Evolutionary conservation across 2,888 invertebrate genomes (phyloP).

Genomic region (Quadroppia sp.): DNA sequence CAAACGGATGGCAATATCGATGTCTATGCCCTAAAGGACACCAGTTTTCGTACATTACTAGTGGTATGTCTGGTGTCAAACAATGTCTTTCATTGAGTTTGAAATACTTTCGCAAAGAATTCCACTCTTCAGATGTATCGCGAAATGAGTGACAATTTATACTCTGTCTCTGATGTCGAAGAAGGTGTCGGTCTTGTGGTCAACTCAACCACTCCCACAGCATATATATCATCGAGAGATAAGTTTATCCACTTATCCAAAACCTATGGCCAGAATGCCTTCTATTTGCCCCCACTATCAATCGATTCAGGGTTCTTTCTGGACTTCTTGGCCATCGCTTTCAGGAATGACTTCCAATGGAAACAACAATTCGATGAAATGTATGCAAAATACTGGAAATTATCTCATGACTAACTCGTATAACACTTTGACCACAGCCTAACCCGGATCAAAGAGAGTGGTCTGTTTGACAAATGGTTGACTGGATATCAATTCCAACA

Average conservation of each 20-base stretch:
- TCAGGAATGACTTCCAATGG: constrained; percentile 13
- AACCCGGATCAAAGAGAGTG: background rate
- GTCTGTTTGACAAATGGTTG: constrained; percentile 33
- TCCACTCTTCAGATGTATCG: no score
- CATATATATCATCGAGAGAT: constrained; percentile 7
- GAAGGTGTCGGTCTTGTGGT: background rate
- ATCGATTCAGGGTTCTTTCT: constrained; percentile 16
- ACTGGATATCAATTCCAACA: no score
- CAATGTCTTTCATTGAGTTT: no score
- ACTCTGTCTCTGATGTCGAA: no score
- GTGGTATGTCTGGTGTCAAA: no score
- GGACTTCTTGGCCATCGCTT: constrained; percentile 14
- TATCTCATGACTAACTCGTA: background rate
- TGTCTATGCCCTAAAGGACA: no score
- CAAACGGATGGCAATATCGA: no score
- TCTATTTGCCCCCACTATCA: constrained; percentile 41
- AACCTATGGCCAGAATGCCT: constrained; percentile 38
- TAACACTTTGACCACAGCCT: background rate
- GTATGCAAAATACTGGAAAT: background rate
- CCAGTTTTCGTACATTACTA: no score
- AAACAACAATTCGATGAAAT: background rate
- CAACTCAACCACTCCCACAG: background rate
- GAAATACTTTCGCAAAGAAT: no score
- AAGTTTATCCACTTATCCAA: no score
- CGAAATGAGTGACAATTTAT: no score